Percentiles rank a stretch among this genome's conserved stretches.
These are phyloP conservation scores for Helostoma temminkii DNA, from an alignment of 2,797 vertebrate species.

Conservation along the genomic window DNA sequence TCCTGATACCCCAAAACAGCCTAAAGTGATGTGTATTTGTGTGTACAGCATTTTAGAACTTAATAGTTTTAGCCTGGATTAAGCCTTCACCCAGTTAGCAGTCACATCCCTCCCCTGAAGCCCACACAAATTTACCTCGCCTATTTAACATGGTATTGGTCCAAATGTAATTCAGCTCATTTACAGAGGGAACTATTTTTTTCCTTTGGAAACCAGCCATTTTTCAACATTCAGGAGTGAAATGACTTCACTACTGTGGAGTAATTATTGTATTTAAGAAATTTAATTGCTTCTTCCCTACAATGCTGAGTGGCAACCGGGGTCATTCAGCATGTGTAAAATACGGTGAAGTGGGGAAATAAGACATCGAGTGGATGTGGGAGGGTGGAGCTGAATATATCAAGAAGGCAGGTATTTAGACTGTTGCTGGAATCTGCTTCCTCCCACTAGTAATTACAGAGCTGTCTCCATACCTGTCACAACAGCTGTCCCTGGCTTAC, in stretches of 20 bases:
- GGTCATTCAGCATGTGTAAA: conserved; percentile 11
- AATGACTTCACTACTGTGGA: background rate
- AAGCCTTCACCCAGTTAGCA: conserved; percentile 34
- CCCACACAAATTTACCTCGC: conserved; percentile 45
- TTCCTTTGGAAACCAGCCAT: conserved; percentile 24
- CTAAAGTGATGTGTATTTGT: conserved; percentile 47
- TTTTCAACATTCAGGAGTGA: background rate
- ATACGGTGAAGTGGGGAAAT: conserved; percentile 25
- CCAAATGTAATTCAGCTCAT: conserved; percentile 32
- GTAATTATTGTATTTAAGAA: conserved; percentile 16
- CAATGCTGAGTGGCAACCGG: background rate
- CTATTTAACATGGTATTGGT: conserved; percentile 20
- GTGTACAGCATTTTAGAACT: conserved; percentile 44
- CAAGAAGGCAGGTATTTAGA: conserved; percentile 82
- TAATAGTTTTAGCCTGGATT: conserved; percentile 58
- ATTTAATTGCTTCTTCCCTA: background rate
- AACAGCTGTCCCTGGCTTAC: conserved; percentile 87
- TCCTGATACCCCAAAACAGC: conserved; percentile 33
- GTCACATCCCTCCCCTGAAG: conserved; percentile 42
- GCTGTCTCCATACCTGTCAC: conserved; percentile 84
- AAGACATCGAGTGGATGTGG: conserved; percentile 36
- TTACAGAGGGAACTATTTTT: conserved; percentile 13
- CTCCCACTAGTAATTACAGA: conserved; percentile 86
- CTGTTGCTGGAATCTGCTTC: conserved; percentile 85
- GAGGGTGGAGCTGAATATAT: conserved; percentile 64